These are phyloP conservation scores for Caligus rogercresseyi DNA, from an alignment of 1,140 invertebrate genomes.

Conservation along the genomic window DNA sequence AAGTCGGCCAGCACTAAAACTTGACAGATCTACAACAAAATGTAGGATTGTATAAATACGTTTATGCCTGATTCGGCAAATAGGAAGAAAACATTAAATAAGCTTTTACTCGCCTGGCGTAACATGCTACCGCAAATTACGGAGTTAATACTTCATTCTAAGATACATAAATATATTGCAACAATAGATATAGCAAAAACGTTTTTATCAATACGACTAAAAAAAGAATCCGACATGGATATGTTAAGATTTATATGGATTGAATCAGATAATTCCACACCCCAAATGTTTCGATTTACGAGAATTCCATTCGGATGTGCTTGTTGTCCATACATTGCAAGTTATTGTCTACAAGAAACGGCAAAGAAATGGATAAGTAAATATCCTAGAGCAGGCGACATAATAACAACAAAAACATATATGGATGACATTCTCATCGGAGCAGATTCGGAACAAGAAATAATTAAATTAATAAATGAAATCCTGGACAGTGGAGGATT, in stretches of 20 bases:
- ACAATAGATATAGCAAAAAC: conserved; percentile 6
- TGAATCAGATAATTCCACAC: not conserved
- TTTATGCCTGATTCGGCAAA: not conserved
- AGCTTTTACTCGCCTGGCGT: not conserved
- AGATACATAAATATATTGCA: conserved; percentile 1
- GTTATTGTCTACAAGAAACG: conserved; percentile 3
- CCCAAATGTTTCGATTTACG: not conserved
- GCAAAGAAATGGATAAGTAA: conserved; percentile 3
- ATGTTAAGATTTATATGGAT: not conserved
- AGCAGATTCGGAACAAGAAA: not conserved
- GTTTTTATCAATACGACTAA: conserved; percentile 1
- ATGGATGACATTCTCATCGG: conserved; percentile 4
- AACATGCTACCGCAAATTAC: conserved; percentile 2
- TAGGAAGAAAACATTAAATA: not conserved
- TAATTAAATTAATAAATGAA: not conserved
- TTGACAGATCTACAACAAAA: not conserved
- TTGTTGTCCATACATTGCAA: not conserved
- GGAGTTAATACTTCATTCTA: conserved; percentile 5
- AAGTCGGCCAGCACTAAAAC: not conserved
- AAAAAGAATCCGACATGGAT: conserved; percentile 9
- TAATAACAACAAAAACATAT: not conserved
- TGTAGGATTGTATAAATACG: conserved; percentile 5
- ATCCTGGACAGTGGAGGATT: conserved; percentile 2
- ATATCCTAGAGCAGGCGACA: not conserved
- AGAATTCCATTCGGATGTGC: conserved; percentile 9